phyloP scores from a whole-genome alignment of 2,888 invertebrate genomes.

The Aelia acuminata region DNA sequence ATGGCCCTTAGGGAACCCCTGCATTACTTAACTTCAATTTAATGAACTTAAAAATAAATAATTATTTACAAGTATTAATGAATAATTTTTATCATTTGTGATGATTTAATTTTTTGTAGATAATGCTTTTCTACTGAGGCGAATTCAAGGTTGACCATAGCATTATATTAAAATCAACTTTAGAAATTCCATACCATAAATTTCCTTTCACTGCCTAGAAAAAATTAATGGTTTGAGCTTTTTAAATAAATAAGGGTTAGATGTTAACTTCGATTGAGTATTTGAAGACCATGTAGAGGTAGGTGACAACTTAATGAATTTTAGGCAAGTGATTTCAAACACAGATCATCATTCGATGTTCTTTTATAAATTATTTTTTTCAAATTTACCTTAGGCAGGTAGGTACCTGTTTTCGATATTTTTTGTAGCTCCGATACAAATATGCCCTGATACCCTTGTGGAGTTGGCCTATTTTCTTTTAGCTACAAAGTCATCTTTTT shows the following conservation, averaged over 20 bases:
- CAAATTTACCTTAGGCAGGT: background rate
- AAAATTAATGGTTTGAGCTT: background rate
- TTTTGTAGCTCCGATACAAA: too few species aligned
- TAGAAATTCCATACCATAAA: background rate
- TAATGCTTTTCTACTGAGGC: too few species aligned
- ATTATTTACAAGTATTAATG: constrained; percentile 24
- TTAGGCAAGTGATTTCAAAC: background rate
- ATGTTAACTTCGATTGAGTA: background rate
- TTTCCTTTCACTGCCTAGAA: background rate
- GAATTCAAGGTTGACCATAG: too few species aligned
- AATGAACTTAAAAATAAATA: constrained; percentile 33
- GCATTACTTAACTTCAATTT: background rate
- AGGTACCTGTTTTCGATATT: too few species aligned
- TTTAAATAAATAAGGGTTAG: background rate
- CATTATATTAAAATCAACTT: background rate
- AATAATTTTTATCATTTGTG: constrained; percentile 2
- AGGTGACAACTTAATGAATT: background rate
- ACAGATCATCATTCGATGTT: background rate
- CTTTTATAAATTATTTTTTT: background rate
- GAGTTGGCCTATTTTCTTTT: too few species aligned
- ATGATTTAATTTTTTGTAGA: background rate
- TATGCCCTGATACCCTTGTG: too few species aligned
- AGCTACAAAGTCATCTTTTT: too few species aligned
- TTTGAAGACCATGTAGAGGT: background rate
- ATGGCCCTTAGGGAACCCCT: background rate